Conservation (phyloP, 2,888 invertebrate species). For the Nezara viridula region DNA sequence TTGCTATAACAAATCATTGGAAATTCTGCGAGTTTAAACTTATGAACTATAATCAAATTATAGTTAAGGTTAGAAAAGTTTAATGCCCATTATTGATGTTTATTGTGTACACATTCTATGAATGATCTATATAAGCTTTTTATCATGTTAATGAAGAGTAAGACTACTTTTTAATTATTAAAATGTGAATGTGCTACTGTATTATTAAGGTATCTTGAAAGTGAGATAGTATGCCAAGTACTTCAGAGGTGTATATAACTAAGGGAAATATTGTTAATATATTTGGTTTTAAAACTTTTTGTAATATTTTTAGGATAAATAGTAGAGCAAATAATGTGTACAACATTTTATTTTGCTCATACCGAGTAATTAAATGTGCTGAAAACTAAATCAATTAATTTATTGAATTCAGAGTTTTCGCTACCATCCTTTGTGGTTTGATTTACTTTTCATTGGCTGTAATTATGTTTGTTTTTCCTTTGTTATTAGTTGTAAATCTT, state of each 20-base stretch:
- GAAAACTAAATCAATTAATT: conserved; percentile 21
- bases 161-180: conserved; percentile 11
- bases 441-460: conserved; percentile 19
- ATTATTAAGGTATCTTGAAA: neutral
- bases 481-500: neutral
- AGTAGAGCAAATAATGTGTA: neutral
- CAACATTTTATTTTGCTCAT: conserved; percentile 21
- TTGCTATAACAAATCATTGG: conserved; percentile 97
- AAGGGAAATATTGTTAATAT: conserved; percentile 31
- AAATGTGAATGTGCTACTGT: conserved; percentile 21
- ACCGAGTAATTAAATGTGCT: conserved; percentile 13
- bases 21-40: conserved; percentile 93
- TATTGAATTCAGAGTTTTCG: conserved; percentile 41
- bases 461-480: conserved; percentile 12
- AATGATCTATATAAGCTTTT: conserved; percentile 47
- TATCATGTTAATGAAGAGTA: conserved; percentile 26
- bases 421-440: conserved; percentile 25
- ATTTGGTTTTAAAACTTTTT: conserved; percentile 13
- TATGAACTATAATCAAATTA: conserved; percentile 41
- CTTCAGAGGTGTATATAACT: conserved; percentile 7
- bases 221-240: neutral
- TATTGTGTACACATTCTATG: conserved; percentile 37
- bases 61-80: conserved; percentile 22
- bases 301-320: conserved; percentile 7
- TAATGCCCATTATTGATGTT: conserved; percentile 37